These are phyloP conservation scores for Dendroctonus ponderosae DNA, from an alignment of 1,140 invertebrate genomes.

Conservation along the genomic window DNA sequence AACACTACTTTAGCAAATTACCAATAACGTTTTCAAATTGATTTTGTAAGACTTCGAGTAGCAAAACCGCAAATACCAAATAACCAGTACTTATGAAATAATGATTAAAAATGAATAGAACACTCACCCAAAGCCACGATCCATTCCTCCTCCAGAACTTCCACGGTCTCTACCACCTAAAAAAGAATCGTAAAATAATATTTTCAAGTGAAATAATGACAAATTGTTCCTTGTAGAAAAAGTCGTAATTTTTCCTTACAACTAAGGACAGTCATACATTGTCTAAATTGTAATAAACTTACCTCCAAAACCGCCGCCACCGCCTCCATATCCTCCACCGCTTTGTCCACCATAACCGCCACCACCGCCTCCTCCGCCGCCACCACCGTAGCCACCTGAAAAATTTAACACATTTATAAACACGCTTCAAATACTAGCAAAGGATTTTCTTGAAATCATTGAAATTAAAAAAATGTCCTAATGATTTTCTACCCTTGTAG, in stretches of 20 bases:
- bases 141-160: conserved; percentile 33
- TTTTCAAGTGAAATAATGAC: neutral
- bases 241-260: neutral
- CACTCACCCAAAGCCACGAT: conserved; percentile 42
- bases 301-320: conserved; percentile 41
- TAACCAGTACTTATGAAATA: no score
- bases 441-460: neutral
- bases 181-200: neutral
- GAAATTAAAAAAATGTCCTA: conserved; percentile 29
- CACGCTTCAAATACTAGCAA: neutral
- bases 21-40: no score
- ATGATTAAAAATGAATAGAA: conserved; percentile 6
- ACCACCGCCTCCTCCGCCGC: conserved; percentile 31
- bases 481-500: conserved; percentile 39
- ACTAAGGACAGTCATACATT: no score
- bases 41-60: no score
- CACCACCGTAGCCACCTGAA: conserved; percentile 20
- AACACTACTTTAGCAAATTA: no score
- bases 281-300: conserved; percentile 4
- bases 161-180: conserved; percentile 38
- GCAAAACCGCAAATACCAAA: no score
- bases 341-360: conserved; percentile 35
- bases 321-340: conserved; percentile 36
- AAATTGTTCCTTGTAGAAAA: conserved; percentile 6
- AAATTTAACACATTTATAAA: conserved; percentile 19